Percentiles rank a stretch among this genome's conserved stretches.
Evolutionary conservation across 2,888 invertebrate genomes (phyloP).

Genomic region (Chrysolina oricalcia): DNA sequence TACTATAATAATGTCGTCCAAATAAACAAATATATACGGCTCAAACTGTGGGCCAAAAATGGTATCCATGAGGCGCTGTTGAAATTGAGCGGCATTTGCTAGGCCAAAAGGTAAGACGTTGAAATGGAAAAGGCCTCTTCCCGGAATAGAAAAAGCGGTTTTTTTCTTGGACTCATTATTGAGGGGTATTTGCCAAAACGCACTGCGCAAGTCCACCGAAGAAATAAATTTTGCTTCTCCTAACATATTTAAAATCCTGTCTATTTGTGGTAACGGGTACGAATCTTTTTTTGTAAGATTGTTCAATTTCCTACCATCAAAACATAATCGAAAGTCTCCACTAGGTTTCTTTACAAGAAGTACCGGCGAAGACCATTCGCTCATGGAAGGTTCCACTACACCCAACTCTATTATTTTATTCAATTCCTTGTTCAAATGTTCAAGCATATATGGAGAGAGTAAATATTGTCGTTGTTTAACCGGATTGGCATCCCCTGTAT

Average conservation of each 20-base stretch:
- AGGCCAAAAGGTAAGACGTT: slow-evolving; percentile 44
- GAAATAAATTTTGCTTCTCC: slow-evolving; percentile 36
- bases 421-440: slow-evolving; percentile 34
- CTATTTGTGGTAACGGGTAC: slow-evolving; percentile 40
- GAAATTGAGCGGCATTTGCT: slow-evolving; percentile 7
- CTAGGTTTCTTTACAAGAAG: slow-evolving; percentile 36
- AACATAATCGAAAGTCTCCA: slow-evolving; percentile 32
- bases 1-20: slow-evolving; percentile 52
- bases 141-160: too few relatives aligned
- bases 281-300: slow-evolving; percentile 35
- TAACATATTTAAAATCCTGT: slow-evolving; percentile 41
- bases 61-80: slow-evolving; percentile 13
- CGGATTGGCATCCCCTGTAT: slow-evolving; percentile 32
- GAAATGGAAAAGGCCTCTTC: too few relatives aligned
- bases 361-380: slow-evolving; percentile 35
- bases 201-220: slow-evolving; percentile 38
- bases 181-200: too few relatives aligned
- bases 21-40: slow-evolving; percentile 43
- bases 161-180: too few relatives aligned
- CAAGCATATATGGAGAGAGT: slow-evolving; percentile 35
- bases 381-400: slow-evolving; percentile 34
- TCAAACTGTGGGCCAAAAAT: slow-evolving; percentile 24
- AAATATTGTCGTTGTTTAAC: slow-evolving; percentile 35
- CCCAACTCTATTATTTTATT: slow-evolving; percentile 34
- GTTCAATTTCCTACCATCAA: too few relatives aligned